Evolutionary conservation across 92 coral and sea anemone genomes (phyloP).

Genomic region (Epizoanthus rinbou): DNA sequence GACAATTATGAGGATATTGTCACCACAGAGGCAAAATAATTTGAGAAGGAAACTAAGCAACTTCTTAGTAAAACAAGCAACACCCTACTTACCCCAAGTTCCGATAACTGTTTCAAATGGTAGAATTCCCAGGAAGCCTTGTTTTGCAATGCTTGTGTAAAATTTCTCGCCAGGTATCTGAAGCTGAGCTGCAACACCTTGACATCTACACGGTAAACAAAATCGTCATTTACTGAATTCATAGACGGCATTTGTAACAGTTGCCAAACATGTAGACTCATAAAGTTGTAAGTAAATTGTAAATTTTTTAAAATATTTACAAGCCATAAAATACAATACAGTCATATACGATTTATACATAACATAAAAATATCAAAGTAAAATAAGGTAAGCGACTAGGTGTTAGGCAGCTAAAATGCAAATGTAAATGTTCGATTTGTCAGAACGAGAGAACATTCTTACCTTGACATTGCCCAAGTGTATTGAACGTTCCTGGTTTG

Average conservation of each 20-base stretch:
- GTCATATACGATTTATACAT: too few relatives aligned
- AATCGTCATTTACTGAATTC: neutral
- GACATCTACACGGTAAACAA: neutral
- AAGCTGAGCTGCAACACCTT: neutral
- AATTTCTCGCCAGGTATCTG: neutral
- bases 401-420: too few relatives aligned
- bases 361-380: neutral
- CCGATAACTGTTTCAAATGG: neutral
- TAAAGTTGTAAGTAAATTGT: neutral
- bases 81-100: slow-evolving; percentile 1
- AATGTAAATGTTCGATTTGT: neutral
- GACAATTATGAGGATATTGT: too few relatives aligned
- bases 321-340: too few relatives aligned
- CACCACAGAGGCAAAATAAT: neutral
- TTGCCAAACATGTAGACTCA: neutral
- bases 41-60: neutral
- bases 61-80: neutral
- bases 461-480: slow-evolving; percentile 10
- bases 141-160: neutral
- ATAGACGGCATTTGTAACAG: neutral
- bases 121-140: slow-evolving; percentile 1
- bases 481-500: slow-evolving; percentile 50
- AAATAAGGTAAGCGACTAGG: neutral
- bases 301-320: neutral
- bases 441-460: neutral